These are phyloP conservation scores for Apotomis turbidana DNA, from an alignment of 2,888 invertebrate species.

Conservation along the genomic window DNA sequence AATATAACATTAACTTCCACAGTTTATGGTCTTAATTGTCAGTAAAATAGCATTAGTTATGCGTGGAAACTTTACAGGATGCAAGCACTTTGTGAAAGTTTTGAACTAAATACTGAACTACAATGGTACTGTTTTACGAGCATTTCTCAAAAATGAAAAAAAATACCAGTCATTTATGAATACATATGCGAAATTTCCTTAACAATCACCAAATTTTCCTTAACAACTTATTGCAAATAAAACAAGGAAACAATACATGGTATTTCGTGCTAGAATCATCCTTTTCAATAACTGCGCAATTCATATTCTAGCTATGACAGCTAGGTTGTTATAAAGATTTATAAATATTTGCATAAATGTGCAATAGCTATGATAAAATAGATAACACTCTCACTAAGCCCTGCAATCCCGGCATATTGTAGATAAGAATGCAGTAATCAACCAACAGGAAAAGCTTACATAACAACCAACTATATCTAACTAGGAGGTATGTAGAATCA, in stretches of 20 bases:
- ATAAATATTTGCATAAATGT: conserved; percentile 29
- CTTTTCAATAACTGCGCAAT: conserved; percentile 1
- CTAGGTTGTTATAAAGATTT: background rate
- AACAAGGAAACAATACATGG: background rate
- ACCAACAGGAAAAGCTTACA: conserved; percentile 32
- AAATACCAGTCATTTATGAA: no score
- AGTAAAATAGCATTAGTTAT: no score
- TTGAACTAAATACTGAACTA: no score
- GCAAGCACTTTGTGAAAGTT: no score
- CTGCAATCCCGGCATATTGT: background rate
- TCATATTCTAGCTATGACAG: background rate
- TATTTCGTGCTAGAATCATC: background rate
- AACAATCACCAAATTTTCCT: background rate
- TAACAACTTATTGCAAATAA: background rate
- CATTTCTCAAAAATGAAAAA: no score
- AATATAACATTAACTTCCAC: no score
- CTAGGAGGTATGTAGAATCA: no score
- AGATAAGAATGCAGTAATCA: conserved; percentile 37
- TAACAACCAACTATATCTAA: background rate
- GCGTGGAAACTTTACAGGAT: no score
- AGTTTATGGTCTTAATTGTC: no score
- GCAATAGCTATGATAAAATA: conserved; percentile 27
- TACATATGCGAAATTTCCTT: background rate
- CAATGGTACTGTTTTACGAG: no score
- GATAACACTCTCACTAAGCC: conserved; percentile 27